phyloP scores from a whole-genome alignment of 2,797 vertebrate species.

The Linurgus olivaceus region DNA sequence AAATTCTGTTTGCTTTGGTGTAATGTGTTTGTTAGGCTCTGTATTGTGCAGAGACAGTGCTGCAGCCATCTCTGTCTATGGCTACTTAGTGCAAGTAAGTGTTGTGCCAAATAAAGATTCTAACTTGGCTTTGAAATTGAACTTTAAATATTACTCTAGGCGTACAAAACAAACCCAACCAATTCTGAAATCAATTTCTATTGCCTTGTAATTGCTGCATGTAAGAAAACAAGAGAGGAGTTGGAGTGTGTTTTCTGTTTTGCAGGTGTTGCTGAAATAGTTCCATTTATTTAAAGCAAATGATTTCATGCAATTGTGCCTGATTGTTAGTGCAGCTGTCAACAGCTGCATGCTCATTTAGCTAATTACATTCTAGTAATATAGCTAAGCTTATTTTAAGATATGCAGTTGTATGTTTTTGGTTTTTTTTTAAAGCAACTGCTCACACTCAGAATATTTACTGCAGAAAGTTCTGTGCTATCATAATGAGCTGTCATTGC shows the following conservation, averaged over 20 bases:
- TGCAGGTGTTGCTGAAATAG: constrained; percentile 55
- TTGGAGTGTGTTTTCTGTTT: constrained; percentile 20
- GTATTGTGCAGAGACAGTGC: neutral
- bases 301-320: constrained; percentile 53
- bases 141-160: neutral
- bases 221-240: constrained; percentile 21
- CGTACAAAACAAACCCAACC: neutral
- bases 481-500: neutral
- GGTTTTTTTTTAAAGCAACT: neutral
- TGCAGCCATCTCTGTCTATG: neutral
- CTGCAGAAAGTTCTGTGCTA: neutral
- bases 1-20: neutral
- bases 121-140: neutral
- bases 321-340: constrained; percentile 56
- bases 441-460: neutral
- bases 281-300: constrained; percentile 24
- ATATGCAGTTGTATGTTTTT: neutral
- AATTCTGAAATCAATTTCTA: constrained; percentile 26
- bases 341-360: constrained; percentile 63
- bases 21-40: neutral
- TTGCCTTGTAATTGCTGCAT: constrained; percentile 42
- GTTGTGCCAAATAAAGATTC: neutral
- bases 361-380: constrained; percentile 44
- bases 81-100: neutral
- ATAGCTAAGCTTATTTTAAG: constrained; percentile 61